Conservation (phyloP, 2,113 vertebrate species). For the Psettodes erumei region DNA sequence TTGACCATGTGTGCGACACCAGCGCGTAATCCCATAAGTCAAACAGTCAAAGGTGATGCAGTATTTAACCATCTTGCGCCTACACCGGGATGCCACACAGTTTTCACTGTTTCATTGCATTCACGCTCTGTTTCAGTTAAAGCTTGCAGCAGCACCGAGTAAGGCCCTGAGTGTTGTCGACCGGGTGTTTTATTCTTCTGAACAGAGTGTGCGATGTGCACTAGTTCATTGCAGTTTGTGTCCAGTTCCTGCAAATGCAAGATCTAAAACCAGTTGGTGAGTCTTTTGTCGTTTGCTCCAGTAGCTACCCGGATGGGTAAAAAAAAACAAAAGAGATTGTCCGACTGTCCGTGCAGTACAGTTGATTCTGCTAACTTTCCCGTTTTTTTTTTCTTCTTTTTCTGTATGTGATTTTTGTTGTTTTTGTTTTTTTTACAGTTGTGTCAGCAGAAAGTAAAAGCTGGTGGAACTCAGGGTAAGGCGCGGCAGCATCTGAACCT, state of each 20-base stretch:
- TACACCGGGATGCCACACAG: slow-evolving; percentile 21
- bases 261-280: slow-evolving; percentile 26
- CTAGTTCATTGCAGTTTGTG: slow-evolving; percentile 38
- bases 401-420: slow-evolving; percentile 14
- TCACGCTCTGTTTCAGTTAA: slow-evolving; percentile 1
- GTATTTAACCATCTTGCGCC: slow-evolving; percentile 43
- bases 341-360: slow-evolving; percentile 25
- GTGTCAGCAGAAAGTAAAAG: slow-evolving; percentile 67
- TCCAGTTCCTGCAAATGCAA: slow-evolving; percentile 30
- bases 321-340: slow-evolving; percentile 8
- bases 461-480: slow-evolving; percentile 85
- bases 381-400: slow-evolving; percentile 11
- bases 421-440: slow-evolving; percentile 34
- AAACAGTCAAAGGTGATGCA: slow-evolving; percentile 67
- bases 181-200: slow-evolving; percentile 26
- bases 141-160: slow-evolving; percentile 66
- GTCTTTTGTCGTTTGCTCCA: slow-evolving; percentile 26
- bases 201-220: slow-evolving; percentile 32
- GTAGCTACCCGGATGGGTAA: slow-evolving; percentile 18
- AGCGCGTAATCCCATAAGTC: slow-evolving; percentile 76
- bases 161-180: slow-evolving; percentile 71
- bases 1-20: slow-evolving; percentile 67
- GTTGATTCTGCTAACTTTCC: slow-evolving; percentile 15
- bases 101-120: slow-evolving; percentile 9
- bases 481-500: slow-evolving; percentile 82